A percentile compares a stretch with the other conserved stretches of the same genome.
Conservation (phyloP, 2,797 vertebrate species). For the Buceros bicornis region DNA sequence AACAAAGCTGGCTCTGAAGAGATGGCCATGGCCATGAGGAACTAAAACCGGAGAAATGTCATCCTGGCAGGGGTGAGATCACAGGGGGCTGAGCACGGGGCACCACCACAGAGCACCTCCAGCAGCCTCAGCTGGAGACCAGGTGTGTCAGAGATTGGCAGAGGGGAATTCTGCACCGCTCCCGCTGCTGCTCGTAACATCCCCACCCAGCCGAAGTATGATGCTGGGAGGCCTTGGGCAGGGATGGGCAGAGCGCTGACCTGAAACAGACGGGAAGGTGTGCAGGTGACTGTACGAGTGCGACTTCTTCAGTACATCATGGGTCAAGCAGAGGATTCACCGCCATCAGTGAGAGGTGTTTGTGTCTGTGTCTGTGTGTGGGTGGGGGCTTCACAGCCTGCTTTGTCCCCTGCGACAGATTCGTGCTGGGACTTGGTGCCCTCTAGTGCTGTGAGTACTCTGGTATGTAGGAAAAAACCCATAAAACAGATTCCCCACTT, state of each 20-base stretch:
- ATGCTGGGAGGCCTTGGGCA: not conserved
- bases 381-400: accelerated
- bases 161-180: not conserved
- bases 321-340: not conserved
- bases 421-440: not conserved
- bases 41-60: not conserved
- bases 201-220: accelerated
- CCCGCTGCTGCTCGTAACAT: not conserved
- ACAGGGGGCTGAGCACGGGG: accelerated
- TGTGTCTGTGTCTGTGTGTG: accelerated
- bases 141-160: too few relatives aligned
- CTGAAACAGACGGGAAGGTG: too few relatives aligned
- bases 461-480: not conserved
- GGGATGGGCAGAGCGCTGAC: not conserved
- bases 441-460: not conserved
- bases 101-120: not conserved
- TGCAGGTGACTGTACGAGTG: not conserved
- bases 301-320: accelerated
- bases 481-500: not conserved
- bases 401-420: accelerated
- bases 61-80: not conserved
- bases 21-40: not conserved
- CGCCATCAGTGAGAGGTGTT: accelerated
- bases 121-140: not conserved
- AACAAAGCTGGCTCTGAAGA: not conserved